Percentiles rank a stretch among this genome's conserved stretches.
phyloP scores from a whole-genome alignment of 2,797 vertebrate genomes.

The Loris lydekkerianus region DNA sequence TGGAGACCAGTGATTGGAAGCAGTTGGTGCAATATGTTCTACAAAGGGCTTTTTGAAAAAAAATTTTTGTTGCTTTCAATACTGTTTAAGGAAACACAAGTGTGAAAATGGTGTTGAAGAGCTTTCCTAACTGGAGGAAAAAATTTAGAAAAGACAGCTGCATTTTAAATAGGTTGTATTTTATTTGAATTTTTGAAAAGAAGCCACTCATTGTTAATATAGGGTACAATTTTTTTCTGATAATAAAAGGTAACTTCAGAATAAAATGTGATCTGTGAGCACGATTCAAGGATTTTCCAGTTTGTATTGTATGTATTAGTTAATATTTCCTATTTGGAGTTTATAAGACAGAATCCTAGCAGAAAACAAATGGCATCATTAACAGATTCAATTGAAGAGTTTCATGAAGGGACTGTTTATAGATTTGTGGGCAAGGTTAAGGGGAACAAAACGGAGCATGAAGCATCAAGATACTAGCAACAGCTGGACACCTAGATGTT shows the following conservation, averaged over 20 bases:
- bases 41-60: background rate
- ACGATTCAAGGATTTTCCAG: background rate
- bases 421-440: background rate
- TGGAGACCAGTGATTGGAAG: conserved; percentile 27
- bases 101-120: background rate
- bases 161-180: background rate
- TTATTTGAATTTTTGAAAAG: conserved; percentile 16
- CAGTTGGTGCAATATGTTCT: background rate
- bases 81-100: conserved; percentile 4
- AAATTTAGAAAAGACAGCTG: conserved; percentile 9
- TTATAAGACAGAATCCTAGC: background rate
- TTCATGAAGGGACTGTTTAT: background rate
- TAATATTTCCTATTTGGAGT: background rate
- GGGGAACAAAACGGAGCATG: background rate
- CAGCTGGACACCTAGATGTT: background rate
- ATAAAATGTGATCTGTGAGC: background rate
- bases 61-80: background rate
- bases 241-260: background rate
- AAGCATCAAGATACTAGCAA: background rate
- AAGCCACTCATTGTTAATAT: background rate
- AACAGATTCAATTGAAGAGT: background rate
- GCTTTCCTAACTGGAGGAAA: conserved; percentile 30
- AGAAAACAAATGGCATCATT: background rate
- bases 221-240: background rate
- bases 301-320: background rate